Conservation (phyloP, 2,888 invertebrate species). For the Stenurella melanura region DNA sequence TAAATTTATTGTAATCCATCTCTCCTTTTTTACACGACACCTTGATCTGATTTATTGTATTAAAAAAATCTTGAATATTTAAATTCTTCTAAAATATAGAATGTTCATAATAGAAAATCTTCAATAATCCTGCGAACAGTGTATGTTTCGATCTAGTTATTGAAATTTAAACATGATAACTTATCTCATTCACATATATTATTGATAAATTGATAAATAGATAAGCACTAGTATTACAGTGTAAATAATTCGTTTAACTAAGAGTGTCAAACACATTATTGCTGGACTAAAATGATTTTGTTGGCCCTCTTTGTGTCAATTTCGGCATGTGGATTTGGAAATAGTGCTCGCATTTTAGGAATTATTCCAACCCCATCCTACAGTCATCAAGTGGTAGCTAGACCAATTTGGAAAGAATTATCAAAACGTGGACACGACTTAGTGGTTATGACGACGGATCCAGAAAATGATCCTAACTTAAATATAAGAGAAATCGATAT, state of each 20-base stretch:
- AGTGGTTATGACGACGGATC: slow-evolving; percentile 57
- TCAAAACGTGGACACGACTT: slow-evolving; percentile 59
- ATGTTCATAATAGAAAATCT: too few species aligned
- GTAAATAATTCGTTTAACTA: not conserved
- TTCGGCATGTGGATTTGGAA: not conserved
- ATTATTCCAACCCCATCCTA: slow-evolving; percentile 57
- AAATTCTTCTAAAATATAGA: too few species aligned
- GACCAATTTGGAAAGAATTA: slow-evolving; percentile 60
- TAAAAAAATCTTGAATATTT: too few species aligned
- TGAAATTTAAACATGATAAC: not conserved
- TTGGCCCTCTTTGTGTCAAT: not conserved
- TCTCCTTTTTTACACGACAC: too few species aligned
- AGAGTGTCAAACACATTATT: not conserved
- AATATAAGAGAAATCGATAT: slow-evolving; percentile 58
- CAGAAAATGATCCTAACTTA: slow-evolving; percentile 67
- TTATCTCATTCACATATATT: not conserved
- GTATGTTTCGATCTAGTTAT: too few species aligned
- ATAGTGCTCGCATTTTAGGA: slow-evolving; percentile 54
- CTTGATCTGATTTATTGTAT: too few species aligned
- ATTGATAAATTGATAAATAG: too few species aligned
- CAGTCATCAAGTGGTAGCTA: slow-evolving; percentile 61
- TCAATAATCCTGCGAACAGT: too few species aligned
- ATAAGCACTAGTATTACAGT: not conserved
- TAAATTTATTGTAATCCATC: too few species aligned
- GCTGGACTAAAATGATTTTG: not conserved